Conservation (phyloP, 2,113 vertebrate species). For the Rhodinocichla rosea region DNA sequence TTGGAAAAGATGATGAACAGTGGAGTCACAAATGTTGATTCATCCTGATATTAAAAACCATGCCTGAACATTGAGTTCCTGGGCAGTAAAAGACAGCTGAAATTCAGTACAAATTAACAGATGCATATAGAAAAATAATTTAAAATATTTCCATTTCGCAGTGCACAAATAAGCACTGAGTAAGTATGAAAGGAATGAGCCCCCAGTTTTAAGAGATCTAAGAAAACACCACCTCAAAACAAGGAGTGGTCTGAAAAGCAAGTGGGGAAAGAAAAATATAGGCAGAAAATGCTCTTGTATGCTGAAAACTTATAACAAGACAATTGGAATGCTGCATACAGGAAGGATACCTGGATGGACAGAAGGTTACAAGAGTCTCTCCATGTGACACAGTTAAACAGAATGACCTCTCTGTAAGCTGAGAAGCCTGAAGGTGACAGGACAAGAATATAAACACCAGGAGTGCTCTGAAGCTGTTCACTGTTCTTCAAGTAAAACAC, state of each 20-base stretch:
- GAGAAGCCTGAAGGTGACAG: background rate
- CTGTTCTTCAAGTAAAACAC: background rate
- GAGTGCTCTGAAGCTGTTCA: background rate
- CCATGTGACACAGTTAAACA: background rate
- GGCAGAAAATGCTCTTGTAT: background rate
- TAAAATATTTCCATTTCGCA: background rate
- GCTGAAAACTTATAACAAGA: background rate
- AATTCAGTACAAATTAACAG: background rate
- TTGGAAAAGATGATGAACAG: background rate
- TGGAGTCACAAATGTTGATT: background rate
- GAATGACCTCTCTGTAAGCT: background rate
- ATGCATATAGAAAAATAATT: background rate
- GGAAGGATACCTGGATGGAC: background rate
- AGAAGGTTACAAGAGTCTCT: background rate
- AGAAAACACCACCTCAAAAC: background rate
- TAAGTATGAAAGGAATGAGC: background rate
- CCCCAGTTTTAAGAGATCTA: background rate
- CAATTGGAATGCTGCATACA: background rate
- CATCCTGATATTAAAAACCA: background rate
- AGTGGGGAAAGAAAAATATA: background rate
- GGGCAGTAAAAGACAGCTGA: background rate
- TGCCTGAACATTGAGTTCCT: background rate
- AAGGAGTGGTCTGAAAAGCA: background rate
- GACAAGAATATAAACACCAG: background rate
- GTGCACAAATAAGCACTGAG: background rate